Conservation (phyloP, 1,140 invertebrate genomes). For the Drosophila bocki region DNA sequence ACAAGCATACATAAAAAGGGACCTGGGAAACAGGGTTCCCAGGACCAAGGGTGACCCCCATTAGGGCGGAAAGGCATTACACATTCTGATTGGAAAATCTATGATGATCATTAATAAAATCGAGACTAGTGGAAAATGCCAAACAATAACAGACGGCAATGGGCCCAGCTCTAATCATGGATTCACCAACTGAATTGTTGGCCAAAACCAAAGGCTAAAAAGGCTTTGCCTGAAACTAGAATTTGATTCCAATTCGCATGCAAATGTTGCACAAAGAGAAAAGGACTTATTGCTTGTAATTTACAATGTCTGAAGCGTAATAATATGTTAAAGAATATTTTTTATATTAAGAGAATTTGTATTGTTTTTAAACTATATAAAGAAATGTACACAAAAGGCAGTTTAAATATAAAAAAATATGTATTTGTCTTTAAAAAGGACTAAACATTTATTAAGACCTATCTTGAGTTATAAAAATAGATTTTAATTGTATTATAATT, state of each 20-base stretch:
- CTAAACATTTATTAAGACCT: too few relatives aligned
- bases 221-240: neutral
- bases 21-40: neutral
- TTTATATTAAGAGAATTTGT: neutral
- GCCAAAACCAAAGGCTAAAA: slow-evolving; percentile 19
- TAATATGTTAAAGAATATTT: neutral
- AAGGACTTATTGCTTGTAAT: neutral
- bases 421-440: neutral
- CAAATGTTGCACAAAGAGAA: slow-evolving; percentile 23
- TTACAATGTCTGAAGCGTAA: neutral
- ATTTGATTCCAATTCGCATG: slow-evolving; percentile 48
- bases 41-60: slow-evolving; percentile 15
- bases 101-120: slow-evolving; percentile 79
- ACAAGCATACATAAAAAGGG: slow-evolving; percentile 34
- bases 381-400: neutral
- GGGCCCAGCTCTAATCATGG: slow-evolving; percentile 58
- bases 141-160: slow-evolving; percentile 64
- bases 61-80: slow-evolving; percentile 60
- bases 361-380: neutral
- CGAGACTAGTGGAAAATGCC: slow-evolving; percentile 60
- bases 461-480: neutral
- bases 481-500: neutral
- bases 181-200: slow-evolving; percentile 43
- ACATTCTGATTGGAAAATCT: slow-evolving; percentile 76
- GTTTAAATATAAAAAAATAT: neutral